These are phyloP conservation scores for Brachylomia viminalis DNA, from an alignment of 2,888 invertebrate genomes.

Conservation along the genomic window DNA sequence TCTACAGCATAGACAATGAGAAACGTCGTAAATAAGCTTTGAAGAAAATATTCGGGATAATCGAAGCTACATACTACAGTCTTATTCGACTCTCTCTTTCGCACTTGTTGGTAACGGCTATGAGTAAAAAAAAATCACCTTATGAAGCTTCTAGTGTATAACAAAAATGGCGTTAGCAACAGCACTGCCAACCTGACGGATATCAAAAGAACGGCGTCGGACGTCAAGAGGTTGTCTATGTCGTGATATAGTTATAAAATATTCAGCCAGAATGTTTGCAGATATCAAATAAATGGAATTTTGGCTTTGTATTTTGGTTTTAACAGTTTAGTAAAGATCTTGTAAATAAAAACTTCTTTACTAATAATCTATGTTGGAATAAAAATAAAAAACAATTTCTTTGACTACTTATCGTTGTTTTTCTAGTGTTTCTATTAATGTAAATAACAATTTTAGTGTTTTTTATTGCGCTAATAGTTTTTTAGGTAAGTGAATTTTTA, in stretches of 20 bases:
- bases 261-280: constrained; percentile 63
- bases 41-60: constrained; percentile 89
- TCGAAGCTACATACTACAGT: constrained; percentile 83
- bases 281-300: constrained; percentile 12
- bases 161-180: constrained; percentile 91
- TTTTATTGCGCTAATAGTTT: too few relatives aligned
- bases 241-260: constrained; percentile 76
- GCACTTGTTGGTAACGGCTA: constrained; percentile 76
- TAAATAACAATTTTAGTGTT: too few relatives aligned
- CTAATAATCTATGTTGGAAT: too few relatives aligned
- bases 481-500: too few relatives aligned
- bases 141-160: constrained; percentile 88
- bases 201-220: constrained; percentile 88
- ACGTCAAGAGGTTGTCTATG: constrained; percentile 88
- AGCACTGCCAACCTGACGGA: constrained; percentile 83
- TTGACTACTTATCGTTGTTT: too few relatives aligned
- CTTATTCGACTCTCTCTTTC: constrained; percentile 81
- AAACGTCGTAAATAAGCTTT: constrained; percentile 91
- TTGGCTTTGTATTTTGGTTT: background rate
- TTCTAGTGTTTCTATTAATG: too few relatives aligned
- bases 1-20: constrained; percentile 90
- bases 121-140: constrained; percentile 87
- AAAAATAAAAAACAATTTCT: too few relatives aligned
- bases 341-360: too few relatives aligned
- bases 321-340: too few relatives aligned